phyloP scores from a whole-genome alignment of 37 sponge, comb jelly and placozoan genomes.

The Tethya wilhelma region DNA sequence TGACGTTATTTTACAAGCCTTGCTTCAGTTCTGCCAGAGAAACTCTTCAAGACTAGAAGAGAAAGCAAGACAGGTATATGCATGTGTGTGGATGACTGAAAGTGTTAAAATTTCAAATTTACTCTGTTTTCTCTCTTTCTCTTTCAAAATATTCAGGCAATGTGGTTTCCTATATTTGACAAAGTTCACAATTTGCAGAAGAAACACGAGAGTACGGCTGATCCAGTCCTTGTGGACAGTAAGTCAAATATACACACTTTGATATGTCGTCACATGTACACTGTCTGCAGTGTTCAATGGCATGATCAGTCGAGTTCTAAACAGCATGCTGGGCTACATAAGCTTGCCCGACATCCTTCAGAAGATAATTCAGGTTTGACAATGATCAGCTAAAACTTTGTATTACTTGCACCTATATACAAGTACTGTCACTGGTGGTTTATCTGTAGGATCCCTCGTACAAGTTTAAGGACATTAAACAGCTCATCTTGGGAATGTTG shows the following conservation, averaged over 20 bases:
- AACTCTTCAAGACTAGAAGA: slow-evolving; percentile 49
- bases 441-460: slow-evolving; percentile 48
- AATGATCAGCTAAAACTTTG: not conserved
- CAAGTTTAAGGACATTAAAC: slow-evolving; percentile 80
- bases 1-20: slow-evolving; percentile 31
- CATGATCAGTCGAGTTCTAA: slow-evolving; percentile 48
- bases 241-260: not conserved
- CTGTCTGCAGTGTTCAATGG: slow-evolving; percentile 36
- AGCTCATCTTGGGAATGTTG: slow-evolving; percentile 78
- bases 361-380: slow-evolving; percentile 63
- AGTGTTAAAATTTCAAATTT: not conserved
- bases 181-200: slow-evolving; percentile 46
- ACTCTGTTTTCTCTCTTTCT: not conserved
- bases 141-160: slow-evolving; percentile 41
- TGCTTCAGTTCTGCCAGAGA: slow-evolving; percentile 74
- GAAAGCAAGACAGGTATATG: slow-evolving; percentile 42
- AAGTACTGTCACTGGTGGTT: not conserved
- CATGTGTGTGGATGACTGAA: not conserved
- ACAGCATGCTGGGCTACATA: slow-evolving; percentile 76
- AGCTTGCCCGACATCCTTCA: slow-evolving; percentile 65
- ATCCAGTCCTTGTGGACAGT: slow-evolving; percentile 31
- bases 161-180: slow-evolving; percentile 72
- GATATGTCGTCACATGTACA: not conserved
- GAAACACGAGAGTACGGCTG: slow-evolving; percentile 16
- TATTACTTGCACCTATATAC: not conserved